phyloP scores from a whole-genome alignment of 2,888 invertebrate genomes.

The Allolobophora icterica region DNA sequence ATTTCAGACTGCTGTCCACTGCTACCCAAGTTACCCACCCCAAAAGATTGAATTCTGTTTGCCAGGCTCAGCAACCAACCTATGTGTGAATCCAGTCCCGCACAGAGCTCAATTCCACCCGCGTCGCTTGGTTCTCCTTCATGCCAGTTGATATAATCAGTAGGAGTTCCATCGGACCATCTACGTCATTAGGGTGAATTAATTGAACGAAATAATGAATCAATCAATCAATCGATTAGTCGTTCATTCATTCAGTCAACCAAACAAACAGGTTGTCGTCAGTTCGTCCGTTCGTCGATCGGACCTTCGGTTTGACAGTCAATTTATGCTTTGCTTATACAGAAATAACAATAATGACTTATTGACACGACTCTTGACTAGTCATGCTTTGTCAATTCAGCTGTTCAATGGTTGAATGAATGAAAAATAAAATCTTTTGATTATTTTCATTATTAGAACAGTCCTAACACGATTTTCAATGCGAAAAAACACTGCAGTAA shows the following conservation, averaged over 20 bases:
- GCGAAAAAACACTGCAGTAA: too few relatives aligned
- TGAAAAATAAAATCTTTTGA: too few relatives aligned
- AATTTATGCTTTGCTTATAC: too few relatives aligned
- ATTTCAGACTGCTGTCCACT: not conserved
- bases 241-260: not conserved
- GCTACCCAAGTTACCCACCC: not conserved
- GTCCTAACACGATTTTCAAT: too few relatives aligned
- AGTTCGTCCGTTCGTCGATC: too few relatives aligned
- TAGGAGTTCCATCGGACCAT: conserved; percentile 54
- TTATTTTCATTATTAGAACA: too few relatives aligned
- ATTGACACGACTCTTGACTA: too few relatives aligned
- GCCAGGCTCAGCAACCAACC: not conserved
- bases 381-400: too few relatives aligned
- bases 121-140: conserved; percentile 30
- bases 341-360: too few relatives aligned
- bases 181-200: conserved; percentile 45
- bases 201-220: not conserved
- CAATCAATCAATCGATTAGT: not conserved
- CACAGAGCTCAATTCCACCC: conserved; percentile 35
- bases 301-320: too few relatives aligned
- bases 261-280: too few relatives aligned
- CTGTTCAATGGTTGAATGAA: too few relatives aligned
- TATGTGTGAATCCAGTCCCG: not conserved
- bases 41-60: not conserved
- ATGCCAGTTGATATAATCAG: conserved; percentile 53